Evolutionary conservation across 2,797 vertebrate genomes (phyloP).

Genomic region (Microctenopoma lineatum): DNA sequence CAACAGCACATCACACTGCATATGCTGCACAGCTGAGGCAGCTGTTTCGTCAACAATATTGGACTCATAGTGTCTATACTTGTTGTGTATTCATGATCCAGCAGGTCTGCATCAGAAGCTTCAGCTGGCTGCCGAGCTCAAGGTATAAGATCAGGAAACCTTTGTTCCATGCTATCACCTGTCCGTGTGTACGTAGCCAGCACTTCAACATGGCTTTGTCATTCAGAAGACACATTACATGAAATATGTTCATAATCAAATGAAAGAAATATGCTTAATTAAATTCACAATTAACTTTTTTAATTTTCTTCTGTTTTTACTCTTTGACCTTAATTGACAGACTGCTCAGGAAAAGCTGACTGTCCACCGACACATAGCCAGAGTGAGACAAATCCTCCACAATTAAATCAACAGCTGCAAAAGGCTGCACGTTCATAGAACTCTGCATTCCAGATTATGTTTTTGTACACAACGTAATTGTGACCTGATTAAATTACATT

Average conservation of each 20-base stretch:
- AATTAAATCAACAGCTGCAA: no score
- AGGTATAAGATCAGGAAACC: slow-evolving; percentile 19
- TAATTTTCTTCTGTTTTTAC: no score
- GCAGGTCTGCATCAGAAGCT: slow-evolving; percentile 13
- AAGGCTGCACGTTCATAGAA: no score
- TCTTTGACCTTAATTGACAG: background rate
- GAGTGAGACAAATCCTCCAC: no score
- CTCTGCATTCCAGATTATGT: no score
- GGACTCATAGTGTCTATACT: background rate
- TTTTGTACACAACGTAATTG: no score
- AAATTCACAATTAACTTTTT: no score
- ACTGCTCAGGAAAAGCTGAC: background rate
- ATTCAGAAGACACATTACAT: no score
- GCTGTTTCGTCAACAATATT: slow-evolving; percentile 32
- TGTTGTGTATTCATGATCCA: slow-evolving; percentile 30
- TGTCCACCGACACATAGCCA: background rate
- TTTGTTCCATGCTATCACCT: slow-evolving; percentile 15
- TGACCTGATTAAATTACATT: no score
- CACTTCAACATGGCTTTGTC: no score
- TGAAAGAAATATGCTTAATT: no score
- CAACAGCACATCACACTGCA: slow-evolving; percentile 45
- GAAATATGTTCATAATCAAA: no score
- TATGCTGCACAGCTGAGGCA: slow-evolving; percentile 42
- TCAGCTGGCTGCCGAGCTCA: slow-evolving; percentile 17
- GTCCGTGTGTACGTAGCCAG: background rate